phyloP scores from a whole-genome alignment of 2,797 vertebrate species.

The Semotilus atromaculatus region DNA sequence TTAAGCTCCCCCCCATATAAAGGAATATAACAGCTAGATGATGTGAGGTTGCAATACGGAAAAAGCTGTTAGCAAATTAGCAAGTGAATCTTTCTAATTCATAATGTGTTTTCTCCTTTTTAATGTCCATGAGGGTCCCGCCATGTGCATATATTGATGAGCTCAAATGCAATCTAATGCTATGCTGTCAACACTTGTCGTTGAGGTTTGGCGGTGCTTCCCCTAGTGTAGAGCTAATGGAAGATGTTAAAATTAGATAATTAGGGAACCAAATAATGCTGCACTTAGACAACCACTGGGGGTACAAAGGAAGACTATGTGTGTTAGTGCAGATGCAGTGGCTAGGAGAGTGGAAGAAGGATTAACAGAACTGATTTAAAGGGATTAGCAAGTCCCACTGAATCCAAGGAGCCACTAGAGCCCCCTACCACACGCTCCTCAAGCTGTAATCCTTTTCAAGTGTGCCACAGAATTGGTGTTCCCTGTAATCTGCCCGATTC shows the following conservation, averaged over 20 bases:
- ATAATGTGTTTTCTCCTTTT: conserved; percentile 47
- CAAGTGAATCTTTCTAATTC: conserved; percentile 44
- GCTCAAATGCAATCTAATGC: conserved; percentile 52
- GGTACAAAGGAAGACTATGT: conserved; percentile 30
- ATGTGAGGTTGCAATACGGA: background rate
- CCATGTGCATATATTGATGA: conserved; percentile 44
- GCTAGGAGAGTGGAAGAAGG: conserved; percentile 69
- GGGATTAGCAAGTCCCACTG: conserved; percentile 73
- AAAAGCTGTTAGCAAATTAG: conserved; percentile 28
- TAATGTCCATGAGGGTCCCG: conserved; percentile 47
- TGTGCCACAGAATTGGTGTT: conserved; percentile 70
- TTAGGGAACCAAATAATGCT: conserved; percentile 61
- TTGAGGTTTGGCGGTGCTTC: conserved; percentile 51
- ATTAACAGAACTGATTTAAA: conserved; percentile 77
- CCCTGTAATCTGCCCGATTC: conserved; percentile 65
- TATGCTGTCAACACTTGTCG: conserved; percentile 58
- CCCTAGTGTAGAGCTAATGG: conserved; percentile 61
- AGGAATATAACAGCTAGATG: background rate
- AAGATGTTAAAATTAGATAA: conserved; percentile 58
- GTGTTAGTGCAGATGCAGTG: conserved; percentile 47
- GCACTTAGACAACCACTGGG: conserved; percentile 60
- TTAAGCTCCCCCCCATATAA: no score
- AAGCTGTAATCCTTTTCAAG: conserved; percentile 72
- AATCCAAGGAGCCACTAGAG: conserved; percentile 71
- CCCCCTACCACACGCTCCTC: conserved; percentile 61